Evolutionary conservation across 2,888 invertebrate species (phyloP).

Genomic region (Coelopa pilipes): DNA sequence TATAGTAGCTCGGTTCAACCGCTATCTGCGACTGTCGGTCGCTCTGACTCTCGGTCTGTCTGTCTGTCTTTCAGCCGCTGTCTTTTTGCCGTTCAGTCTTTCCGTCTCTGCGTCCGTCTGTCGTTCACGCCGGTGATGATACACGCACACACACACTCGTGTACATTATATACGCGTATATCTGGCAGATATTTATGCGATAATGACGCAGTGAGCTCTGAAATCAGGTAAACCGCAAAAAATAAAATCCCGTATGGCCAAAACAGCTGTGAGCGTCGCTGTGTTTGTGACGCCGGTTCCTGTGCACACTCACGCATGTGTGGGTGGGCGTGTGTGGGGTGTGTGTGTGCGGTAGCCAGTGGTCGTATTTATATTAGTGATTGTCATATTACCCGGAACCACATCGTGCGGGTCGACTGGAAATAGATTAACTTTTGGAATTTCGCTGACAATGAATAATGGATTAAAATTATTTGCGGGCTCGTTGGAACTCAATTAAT

Average conservation of each 20-base stretch:
- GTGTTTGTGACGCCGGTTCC: not conserved
- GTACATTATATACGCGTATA: not conserved
- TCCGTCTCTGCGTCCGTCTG: no score
- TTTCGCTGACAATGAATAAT: slow-evolving; percentile 38
- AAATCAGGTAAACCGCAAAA: slow-evolving; percentile 35
- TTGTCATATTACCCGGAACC: slow-evolving; percentile 35
- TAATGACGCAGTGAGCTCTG: slow-evolving; percentile 26
- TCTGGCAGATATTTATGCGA: slow-evolving; percentile 33
- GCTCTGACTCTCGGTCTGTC: not conserved
- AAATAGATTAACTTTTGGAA: slow-evolving; percentile 39
- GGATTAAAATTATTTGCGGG: slow-evolving; percentile 30
- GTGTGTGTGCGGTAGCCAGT: slow-evolving; percentile 7
- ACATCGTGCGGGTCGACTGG: slow-evolving; percentile 23
- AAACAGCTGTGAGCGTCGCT: slow-evolving; percentile 16
- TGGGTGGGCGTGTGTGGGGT: slow-evolving; percentile 7
- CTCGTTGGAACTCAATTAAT: slow-evolving; percentile 17
- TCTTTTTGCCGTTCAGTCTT: no score
- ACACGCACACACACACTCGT: not conserved
- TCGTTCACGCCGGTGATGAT: not conserved
- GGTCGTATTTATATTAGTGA: slow-evolving; percentile 30
- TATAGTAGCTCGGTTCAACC: not conserved
- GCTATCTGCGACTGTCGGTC: not conserved
- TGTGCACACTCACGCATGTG: slow-evolving; percentile 1
- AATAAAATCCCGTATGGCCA: slow-evolving; percentile 34
- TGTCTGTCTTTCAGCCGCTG: not conserved